phyloP scores from a whole-genome alignment of 2,797 vertebrate species.

The Steatocranus sp. region DNA sequence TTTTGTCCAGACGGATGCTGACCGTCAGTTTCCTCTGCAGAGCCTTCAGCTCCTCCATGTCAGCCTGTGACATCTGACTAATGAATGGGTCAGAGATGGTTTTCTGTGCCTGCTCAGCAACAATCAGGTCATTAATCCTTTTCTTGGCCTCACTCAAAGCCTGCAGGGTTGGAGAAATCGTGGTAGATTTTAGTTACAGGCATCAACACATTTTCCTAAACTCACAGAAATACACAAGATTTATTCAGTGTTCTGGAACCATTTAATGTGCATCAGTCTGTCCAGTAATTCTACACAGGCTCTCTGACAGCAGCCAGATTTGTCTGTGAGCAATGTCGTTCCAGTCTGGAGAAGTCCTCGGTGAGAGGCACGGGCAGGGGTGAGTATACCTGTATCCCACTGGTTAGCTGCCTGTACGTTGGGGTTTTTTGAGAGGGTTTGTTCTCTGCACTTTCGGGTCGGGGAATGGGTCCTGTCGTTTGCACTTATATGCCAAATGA shows the following conservation, averaged over 20 bases:
- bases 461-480: rapidly evolving
- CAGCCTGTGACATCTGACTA: conserved; percentile 54
- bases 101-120: conserved; percentile 66
- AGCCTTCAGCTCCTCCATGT: conserved; percentile 58
- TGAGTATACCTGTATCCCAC: not conserved
- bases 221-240: not conserved
- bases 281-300: not conserved
- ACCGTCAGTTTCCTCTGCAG: conserved; percentile 77
- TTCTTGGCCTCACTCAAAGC: conserved; percentile 47
- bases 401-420: not conserved
- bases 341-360: not conserved
- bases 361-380: not conserved
- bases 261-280: not conserved
- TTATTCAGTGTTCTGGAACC: not conserved
- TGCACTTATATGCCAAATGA: not conserved
- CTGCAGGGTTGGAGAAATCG: not conserved
- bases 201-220: rapidly evolving
- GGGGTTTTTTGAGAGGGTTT: rapidly evolving
- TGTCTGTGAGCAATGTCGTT: not conserved
- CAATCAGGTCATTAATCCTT: conserved; percentile 69
- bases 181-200: rapidly evolving
- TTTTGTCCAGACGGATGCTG: conserved; percentile 59
- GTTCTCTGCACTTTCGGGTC: rapidly evolving
- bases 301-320: not conserved
- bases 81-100: conserved; percentile 68